Conservation (phyloP, 2,113 vertebrate genomes). For the Pseudopipra pipra region DNA sequence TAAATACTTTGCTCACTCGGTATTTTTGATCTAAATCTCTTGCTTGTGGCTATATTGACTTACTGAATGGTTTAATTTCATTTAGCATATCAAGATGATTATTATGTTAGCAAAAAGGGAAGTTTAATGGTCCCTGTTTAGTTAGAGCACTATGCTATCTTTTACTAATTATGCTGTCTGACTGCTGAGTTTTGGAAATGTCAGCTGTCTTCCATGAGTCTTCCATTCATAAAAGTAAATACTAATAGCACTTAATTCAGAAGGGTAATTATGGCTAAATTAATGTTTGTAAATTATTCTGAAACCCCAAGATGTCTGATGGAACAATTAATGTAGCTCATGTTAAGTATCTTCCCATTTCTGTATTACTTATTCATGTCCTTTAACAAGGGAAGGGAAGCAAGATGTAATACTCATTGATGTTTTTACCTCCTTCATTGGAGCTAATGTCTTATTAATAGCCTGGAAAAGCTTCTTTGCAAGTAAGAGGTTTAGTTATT, state of each 20-base stretch:
- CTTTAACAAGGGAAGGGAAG: neutral
- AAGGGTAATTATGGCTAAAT: neutral
- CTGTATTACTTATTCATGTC: neutral
- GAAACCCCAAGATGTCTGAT: neutral
- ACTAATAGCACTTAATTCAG: neutral
- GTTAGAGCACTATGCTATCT: neutral
- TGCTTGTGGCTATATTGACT: neutral
- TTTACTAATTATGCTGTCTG: neutral
- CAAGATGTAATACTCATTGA: neutral
- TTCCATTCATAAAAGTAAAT: neutral
- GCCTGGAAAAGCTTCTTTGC: neutral
- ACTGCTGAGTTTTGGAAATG: neutral
- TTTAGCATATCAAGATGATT: neutral
- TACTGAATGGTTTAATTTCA: neutral
- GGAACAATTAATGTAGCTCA: neutral
- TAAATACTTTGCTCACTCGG: neutral
- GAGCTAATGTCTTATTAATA: constrained; percentile 24
- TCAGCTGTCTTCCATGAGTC: neutral
- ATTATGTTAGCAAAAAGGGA: neutral
- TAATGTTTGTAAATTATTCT: neutral
- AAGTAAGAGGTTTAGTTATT: neutral
- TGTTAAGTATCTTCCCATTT: neutral
- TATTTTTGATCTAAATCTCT: neutral
- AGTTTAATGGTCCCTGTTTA: neutral
- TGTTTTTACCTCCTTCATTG: neutral